A percentile compares a stretch with the other conserved stretches of the same genome.
phyloP scores from a whole-genome alignment of 2,113 vertebrate genomes.

The Ardeotis arabs region DNA sequence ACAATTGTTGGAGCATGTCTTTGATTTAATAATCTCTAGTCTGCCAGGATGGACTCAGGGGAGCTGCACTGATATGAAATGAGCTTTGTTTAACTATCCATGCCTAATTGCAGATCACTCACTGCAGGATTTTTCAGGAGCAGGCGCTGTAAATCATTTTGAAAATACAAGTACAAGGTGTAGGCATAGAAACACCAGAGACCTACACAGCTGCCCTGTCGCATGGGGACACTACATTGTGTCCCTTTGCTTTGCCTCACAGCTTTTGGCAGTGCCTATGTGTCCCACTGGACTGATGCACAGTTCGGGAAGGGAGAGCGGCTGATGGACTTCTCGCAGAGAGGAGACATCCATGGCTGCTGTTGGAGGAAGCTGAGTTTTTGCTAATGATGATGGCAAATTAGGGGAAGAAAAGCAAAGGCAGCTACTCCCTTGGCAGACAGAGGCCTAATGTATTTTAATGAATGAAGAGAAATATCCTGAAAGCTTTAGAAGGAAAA shows the following conservation, averaged over 20 bases:
- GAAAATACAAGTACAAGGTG: not conserved
- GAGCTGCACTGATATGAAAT: not conserved
- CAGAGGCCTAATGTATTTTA: not conserved
- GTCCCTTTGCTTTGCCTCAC: not conserved
- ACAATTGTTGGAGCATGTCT: rapidly evolving
- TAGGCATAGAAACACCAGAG: rapidly evolving
- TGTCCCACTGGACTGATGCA: not conserved
- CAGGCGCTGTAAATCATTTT: rapidly evolving
- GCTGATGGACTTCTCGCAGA: not conserved
- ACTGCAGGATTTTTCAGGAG: not conserved
- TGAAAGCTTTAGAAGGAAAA: not conserved
- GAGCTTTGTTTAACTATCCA: not conserved
- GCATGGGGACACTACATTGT: rapidly evolving
- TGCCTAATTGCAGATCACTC: not conserved
- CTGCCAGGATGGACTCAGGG: not conserved
- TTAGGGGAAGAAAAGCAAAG: not conserved
- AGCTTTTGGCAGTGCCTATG: not conserved
- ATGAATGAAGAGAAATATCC: not conserved
- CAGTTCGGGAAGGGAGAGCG: rapidly evolving
- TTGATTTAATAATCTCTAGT: not conserved
- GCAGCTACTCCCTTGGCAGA: not conserved
- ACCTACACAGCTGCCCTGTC: too few species aligned
- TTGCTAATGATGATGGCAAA: not conserved
- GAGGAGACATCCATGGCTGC: not conserved
- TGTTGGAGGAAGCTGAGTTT: not conserved